Conservation (phyloP, 2,113 vertebrate genomes). For the Gorilla gorilla region DNA sequence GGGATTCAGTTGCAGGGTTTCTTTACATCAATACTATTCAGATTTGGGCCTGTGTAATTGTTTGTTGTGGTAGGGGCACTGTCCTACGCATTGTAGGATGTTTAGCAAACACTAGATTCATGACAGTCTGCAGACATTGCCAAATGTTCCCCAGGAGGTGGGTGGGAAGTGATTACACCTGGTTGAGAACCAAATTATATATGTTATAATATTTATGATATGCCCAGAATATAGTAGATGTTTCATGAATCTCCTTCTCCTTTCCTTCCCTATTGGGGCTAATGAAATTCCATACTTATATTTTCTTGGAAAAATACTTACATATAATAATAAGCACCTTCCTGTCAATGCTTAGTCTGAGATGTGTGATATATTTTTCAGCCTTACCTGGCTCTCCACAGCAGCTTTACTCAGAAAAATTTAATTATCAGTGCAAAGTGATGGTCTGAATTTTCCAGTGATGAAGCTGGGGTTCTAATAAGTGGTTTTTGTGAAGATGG, state of each 20-base stretch:
- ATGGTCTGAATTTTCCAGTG: conserved; percentile 50
- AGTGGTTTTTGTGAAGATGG: conserved; percentile 28
- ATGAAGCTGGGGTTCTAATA: background rate
- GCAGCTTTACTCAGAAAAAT: conserved; percentile 53
- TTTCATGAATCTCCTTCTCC: background rate
- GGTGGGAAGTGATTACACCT: background rate
- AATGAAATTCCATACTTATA: conserved; percentile 52
- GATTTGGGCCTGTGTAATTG: background rate
- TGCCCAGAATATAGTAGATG: background rate
- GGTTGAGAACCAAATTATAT: background rate
- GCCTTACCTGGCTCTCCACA: background rate
- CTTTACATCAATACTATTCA: background rate
- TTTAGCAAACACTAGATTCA: background rate
- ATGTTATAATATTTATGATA: background rate
- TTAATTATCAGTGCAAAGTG: conserved; percentile 37
- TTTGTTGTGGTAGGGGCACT: background rate
- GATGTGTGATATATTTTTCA: background rate
- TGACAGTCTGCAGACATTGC: background rate
- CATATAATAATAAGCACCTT: conserved; percentile 3
- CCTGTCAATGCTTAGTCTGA: background rate
- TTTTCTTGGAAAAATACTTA: background rate
- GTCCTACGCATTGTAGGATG: background rate
- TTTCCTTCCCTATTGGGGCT: background rate
- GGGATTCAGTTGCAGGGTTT: background rate
- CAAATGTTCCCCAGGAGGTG: background rate